A percentile compares a stretch with the other conserved stretches of the same genome.
These are phyloP conservation scores for Apamea sordens DNA, from an alignment of 2,888 invertebrate species.

Conservation along the genomic window DNA sequence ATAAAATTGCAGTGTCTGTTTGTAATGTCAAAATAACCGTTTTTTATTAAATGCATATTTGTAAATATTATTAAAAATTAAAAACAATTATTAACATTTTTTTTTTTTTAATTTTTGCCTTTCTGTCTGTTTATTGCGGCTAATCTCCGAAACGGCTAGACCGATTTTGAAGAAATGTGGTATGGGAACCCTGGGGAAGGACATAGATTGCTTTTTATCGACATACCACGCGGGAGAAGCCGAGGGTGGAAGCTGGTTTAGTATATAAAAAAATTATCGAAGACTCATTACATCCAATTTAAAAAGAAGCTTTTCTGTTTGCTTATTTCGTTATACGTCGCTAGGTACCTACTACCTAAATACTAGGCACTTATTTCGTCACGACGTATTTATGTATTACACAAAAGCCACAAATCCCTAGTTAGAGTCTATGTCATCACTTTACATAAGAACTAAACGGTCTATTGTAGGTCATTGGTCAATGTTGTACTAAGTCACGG, in stretches of 20 bases:
- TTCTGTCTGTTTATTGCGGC: too few species aligned
- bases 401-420: conserved; percentile 26
- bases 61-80: too few species aligned
- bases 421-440: conserved; percentile 43
- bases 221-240: too few species aligned
- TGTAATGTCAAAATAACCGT: background rate
- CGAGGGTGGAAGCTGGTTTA: background rate
- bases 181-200: too few species aligned
- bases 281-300: background rate
- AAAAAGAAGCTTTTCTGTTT: background rate
- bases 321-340: background rate
- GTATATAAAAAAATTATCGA: background rate
- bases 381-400: conserved; percentile 38
- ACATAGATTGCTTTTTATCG: too few species aligned
- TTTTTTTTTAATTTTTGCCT: too few species aligned
- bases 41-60: background rate
- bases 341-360: background rate
- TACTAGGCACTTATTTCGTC: conserved; percentile 19
- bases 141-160: too few species aligned
- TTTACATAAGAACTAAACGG: conserved; percentile 44
- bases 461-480: conserved; percentile 42
- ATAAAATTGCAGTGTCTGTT: background rate
- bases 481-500: conserved; percentile 53
- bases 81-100: too few species aligned
- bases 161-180: too few species aligned